These are phyloP conservation scores for Hypotaenidia okinawae DNA, from an alignment of 2,797 vertebrate genomes.

Conservation along the genomic window DNA sequence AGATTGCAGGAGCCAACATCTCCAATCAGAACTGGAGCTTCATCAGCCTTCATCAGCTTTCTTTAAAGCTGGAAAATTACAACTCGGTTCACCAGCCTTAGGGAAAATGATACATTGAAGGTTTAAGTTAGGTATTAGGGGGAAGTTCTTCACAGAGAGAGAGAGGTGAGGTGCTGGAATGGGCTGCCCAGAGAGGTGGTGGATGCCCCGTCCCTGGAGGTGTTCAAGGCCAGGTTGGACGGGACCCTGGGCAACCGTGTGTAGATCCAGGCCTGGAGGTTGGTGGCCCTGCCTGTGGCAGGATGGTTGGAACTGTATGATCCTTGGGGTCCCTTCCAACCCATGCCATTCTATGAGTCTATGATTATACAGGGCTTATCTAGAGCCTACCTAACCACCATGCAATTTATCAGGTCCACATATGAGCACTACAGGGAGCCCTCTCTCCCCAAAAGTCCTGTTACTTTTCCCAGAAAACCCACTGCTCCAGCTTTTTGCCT, in stretches of 20 bases:
- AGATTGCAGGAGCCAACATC: not conserved
- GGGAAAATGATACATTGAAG: not conserved
- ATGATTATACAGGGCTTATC: not conserved
- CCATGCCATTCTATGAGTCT: no score
- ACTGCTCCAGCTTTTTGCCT: not conserved
- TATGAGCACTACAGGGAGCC: not conserved
- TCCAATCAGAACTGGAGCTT: not conserved
- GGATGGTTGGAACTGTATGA: no score
- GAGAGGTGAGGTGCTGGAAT: no score
- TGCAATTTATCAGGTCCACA: not conserved
- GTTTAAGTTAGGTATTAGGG: no score
- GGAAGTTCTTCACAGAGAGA: no score
- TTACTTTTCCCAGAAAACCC: not conserved
- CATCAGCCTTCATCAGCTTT: rapidly evolving
- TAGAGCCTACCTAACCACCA: not conserved
- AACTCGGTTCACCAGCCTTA: not conserved
- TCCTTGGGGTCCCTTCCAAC: no score
- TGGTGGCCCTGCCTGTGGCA: no score
- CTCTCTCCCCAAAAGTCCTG: not conserved
- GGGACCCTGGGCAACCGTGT: no score
- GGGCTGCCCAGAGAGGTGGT: no score
- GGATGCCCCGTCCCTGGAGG: no score
- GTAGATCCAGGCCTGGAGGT: no score
- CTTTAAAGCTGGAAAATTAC: not conserved
- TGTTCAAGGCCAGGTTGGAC: no score